A percentile compares a stretch with the other conserved stretches of the same genome.
These are phyloP conservation scores for Trematomus loennbergii DNA, from an alignment of 2,113 vertebrate genomes.

Conservation along the genomic window DNA sequence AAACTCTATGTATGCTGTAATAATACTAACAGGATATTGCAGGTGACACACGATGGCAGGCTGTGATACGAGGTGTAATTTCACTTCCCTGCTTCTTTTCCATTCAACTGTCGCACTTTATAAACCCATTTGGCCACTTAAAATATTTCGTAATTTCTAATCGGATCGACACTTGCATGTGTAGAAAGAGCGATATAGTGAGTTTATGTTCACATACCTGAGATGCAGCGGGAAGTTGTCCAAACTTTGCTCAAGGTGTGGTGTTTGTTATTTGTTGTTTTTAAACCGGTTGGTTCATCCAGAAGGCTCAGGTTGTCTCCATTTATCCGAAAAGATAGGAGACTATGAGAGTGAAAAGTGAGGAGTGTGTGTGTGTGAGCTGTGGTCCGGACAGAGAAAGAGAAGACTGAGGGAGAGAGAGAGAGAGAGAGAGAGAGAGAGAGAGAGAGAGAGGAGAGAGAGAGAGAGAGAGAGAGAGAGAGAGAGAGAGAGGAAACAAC, in stretches of 20 bases:
- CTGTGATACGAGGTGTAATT: conserved; percentile 10
- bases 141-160: background rate
- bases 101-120: conserved; percentile 31
- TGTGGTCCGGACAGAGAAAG: background rate
- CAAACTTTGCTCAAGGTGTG: background rate
- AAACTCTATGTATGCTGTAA: background rate
- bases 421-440: too few relatives aligned
- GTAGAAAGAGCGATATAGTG: background rate
- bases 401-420: conserved; percentile 3
- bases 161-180: background rate
- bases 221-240: conserved; percentile 14
- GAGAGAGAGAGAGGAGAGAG: too few relatives aligned
- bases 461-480: too few relatives aligned
- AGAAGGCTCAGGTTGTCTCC: conserved; percentile 56
- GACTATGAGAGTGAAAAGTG: background rate
- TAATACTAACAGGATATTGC: too few relatives aligned
- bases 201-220: conserved; percentile 59
- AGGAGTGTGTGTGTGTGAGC: conserved; percentile 21
- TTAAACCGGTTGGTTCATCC: conserved; percentile 15
- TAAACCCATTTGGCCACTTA: background rate
- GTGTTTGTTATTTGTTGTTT: background rate
- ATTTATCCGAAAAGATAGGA: conserved; percentile 40
- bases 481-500: too few relatives aligned
- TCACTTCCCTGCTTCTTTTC: conserved; percentile 34
- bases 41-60: background rate